phyloP scores from a whole-genome alignment of 2,888 invertebrate genomes.

The Lithophane socia region DNA sequence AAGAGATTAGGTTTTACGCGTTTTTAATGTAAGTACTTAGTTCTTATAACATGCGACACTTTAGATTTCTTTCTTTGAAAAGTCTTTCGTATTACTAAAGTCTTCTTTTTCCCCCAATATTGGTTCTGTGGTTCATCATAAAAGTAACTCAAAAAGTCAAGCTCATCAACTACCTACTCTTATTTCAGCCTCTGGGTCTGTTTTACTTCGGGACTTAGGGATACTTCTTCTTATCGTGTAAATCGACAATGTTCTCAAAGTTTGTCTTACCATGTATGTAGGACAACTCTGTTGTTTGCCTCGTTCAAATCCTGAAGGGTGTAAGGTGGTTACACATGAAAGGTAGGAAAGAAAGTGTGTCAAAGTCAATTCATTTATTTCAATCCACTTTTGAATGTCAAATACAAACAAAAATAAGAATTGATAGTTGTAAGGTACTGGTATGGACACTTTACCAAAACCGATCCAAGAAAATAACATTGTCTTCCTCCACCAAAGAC shows the following conservation, averaged over 20 bases:
- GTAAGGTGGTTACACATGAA: not conserved
- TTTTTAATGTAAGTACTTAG: not conserved
- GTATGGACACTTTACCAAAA: not conserved
- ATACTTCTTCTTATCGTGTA: not conserved
- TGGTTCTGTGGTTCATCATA: not conserved
- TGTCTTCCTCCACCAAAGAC: not conserved
- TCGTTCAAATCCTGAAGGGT: not conserved
- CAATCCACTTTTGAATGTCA: not conserved
- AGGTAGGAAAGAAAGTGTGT: not conserved
- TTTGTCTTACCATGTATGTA: not conserved
- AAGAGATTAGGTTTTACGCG: not conserved
- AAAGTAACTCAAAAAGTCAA: not conserved
- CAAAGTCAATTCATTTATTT: not conserved
- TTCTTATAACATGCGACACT: not conserved
- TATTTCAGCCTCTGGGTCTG: not conserved
- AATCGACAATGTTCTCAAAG: not conserved
- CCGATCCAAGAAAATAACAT: not conserved
- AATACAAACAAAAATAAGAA: not conserved
- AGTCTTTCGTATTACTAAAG: constrained; percentile 17
- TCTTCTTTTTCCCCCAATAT: not conserved
- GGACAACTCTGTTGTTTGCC: not conserved
- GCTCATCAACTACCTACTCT: not conserved
- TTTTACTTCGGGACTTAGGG: not conserved
- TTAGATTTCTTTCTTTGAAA: not conserved
- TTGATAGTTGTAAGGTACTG: not conserved